Base-by-base conservation (phyloP, 1,140 invertebrate species). In the Pseudachorutes palmiensis region DNA sequence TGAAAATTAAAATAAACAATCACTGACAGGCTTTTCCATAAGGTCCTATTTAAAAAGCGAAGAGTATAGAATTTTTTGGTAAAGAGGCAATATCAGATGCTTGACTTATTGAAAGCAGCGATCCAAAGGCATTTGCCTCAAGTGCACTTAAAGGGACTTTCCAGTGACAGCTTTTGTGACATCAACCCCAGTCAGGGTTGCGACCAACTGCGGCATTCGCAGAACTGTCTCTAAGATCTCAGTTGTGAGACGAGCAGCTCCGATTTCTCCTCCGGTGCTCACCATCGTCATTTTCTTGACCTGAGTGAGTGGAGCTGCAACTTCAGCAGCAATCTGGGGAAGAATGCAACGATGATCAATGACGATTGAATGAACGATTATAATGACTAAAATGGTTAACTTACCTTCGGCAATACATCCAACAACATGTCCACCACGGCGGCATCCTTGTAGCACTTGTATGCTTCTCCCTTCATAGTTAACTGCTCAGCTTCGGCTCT, bases 401-500 rank as follows among this genome's bases (percentile, higher is more conserved):
- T 32, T 81, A 96, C 94, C 85, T 94, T 96, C 45, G 95, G 94
- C 75, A 98, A 79, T n/a, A 90, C 91, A 64, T 97, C 92, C 26
- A 98, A 83, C 75, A 97, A 87, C 94, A 98, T 97, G 75, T 98
- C 94, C 62, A 97, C 86, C 87, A 97, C 94, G 36, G 95, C 95
- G 58, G 95, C 94, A 70, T 91, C 92, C 71, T 93, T 91, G 77
- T 97, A 98, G 76, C 97, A 92, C 76, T 90, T 92, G 86, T 88
- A 97, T 28, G 95, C 95, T 74, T 95, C 92, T 12, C 94, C 95
- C 77, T 98, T 98, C 79, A 93, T 93, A 0, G 88, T 86, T 89
- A 97, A 95, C 81, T 95, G 93, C 80, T 94, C 92, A 2, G 94
- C 92, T 76, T 98, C 94, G 12, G 95, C 94, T 74, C 88, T 91